Evolutionary conservation across 2,888 invertebrate genomes (phyloP).

Genomic region (Griposia aprilina): DNA sequence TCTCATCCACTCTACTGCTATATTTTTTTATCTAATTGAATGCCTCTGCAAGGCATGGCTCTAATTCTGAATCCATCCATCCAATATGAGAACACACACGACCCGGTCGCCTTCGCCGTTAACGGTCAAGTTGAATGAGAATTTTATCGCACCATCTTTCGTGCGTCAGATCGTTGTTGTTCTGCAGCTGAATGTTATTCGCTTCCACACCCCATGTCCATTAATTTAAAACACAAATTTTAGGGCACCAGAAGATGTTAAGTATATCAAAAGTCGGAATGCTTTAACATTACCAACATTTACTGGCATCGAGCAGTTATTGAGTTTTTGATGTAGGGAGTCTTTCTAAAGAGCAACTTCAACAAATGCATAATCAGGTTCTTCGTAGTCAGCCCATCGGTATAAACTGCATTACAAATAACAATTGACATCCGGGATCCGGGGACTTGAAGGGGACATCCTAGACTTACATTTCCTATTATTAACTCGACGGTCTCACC

Average conservation of each 20-base stretch:
- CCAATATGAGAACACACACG: slow-evolving; percentile 20
- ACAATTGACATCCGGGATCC: slow-evolving; percentile 43
- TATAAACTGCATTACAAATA: slow-evolving; percentile 35
- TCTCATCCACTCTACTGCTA: background rate
- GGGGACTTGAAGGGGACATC: slow-evolving; percentile 35
- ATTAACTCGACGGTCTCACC: background rate
- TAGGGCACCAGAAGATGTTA: background rate
- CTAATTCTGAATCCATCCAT: background rate
- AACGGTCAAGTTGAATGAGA: slow-evolving; percentile 32
- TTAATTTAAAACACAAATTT: slow-evolving; percentile 1
- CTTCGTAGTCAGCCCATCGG: slow-evolving; percentile 18
- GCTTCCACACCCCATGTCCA: background rate
- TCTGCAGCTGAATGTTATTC: background rate
- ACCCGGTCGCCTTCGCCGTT: background rate
- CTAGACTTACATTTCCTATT: slow-evolving; percentile 36
- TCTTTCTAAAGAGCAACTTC: background rate
- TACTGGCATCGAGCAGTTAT: background rate
- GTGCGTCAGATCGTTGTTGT: slow-evolving; percentile 25
- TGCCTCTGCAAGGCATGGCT: background rate
- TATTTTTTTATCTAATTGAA: background rate
- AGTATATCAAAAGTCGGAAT: background rate
- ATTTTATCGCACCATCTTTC: slow-evolving; percentile 36
- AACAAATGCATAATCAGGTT: slow-evolving; percentile 14
- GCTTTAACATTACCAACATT: background rate
- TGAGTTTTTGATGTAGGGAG: background rate